These are phyloP conservation scores for Lypha dubia DNA, from an alignment of 2,888 invertebrate species.

Conservation along the genomic window DNA sequence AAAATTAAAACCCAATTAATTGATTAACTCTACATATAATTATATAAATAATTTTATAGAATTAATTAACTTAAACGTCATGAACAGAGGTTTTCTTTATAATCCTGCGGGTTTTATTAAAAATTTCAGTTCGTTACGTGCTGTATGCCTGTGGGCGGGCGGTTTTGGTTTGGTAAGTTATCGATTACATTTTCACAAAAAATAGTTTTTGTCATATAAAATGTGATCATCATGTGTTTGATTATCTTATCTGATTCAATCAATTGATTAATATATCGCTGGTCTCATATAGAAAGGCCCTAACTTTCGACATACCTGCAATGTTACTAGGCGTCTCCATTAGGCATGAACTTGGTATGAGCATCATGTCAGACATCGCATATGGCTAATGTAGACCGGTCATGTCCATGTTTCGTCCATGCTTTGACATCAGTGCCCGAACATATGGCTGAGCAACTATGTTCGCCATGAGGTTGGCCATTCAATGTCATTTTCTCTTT, in stretches of 20 bases:
- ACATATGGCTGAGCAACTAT: too few species aligned
- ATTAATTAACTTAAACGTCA: background rate
- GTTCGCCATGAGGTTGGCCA: too few species aligned
- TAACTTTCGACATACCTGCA: too few species aligned
- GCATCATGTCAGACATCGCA: too few species aligned
- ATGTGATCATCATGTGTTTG: slow-evolving; percentile 23
- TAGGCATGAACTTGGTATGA: too few species aligned
- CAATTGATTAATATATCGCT: slow-evolving; percentile 51
- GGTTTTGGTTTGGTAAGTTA: slow-evolving; percentile 73
- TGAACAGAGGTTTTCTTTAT: slow-evolving; percentile 55
- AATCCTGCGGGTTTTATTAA: slow-evolving; percentile 59
- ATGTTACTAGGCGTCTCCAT: too few species aligned
- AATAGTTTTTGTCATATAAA: background rate
- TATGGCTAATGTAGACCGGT: too few species aligned
- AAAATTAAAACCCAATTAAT: background rate
- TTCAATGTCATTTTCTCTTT: too few species aligned
- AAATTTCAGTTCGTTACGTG: slow-evolving; percentile 65
- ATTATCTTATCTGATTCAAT: slow-evolving; percentile 48
- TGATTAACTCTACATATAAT: background rate
- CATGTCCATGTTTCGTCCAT: too few species aligned
- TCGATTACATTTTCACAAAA: background rate
- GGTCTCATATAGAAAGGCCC: too few species aligned
- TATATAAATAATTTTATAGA: background rate
- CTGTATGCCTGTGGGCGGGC: slow-evolving; percentile 70
- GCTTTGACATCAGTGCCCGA: too few species aligned